Conservation (phyloP, 2,113 vertebrate species). For the Nothoprocta perdicaria region DNA sequence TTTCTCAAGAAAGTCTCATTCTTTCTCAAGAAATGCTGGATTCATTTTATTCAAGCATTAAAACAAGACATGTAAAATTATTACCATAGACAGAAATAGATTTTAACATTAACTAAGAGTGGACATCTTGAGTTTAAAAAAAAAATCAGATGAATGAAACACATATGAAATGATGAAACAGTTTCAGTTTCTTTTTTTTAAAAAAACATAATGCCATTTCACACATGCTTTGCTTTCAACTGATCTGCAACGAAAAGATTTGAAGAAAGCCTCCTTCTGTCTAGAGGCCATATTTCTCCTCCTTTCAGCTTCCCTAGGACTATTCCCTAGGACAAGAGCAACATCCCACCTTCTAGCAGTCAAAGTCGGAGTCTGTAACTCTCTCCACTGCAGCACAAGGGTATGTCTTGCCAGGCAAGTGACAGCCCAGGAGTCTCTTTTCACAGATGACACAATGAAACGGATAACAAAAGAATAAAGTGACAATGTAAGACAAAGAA, state of each 20-base stretch:
- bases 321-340: background rate
- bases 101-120: background rate
- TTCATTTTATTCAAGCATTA: background rate
- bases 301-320: background rate
- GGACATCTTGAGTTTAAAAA: background rate
- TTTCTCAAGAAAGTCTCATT: too few relatives aligned
- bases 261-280: background rate
- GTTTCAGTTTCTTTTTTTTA: background rate
- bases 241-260: background rate
- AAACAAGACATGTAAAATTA: background rate
- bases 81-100: background rate
- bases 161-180: background rate
- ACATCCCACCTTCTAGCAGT: background rate
- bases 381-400: background rate
- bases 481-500: background rate
- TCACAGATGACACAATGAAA: background rate
- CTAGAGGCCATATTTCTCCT: background rate
- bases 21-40: background rate
- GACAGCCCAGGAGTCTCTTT: background rate
- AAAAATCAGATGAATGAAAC: background rate
- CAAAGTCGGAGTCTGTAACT: background rate
- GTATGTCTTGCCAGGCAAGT: background rate
- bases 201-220: background rate
- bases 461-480: slow-evolving; percentile 9
- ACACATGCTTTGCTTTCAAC: background rate